Base-by-base conservation (phyloP, 2,113 vertebrate species). In the Anarrhichthys ocellatus region DNA sequence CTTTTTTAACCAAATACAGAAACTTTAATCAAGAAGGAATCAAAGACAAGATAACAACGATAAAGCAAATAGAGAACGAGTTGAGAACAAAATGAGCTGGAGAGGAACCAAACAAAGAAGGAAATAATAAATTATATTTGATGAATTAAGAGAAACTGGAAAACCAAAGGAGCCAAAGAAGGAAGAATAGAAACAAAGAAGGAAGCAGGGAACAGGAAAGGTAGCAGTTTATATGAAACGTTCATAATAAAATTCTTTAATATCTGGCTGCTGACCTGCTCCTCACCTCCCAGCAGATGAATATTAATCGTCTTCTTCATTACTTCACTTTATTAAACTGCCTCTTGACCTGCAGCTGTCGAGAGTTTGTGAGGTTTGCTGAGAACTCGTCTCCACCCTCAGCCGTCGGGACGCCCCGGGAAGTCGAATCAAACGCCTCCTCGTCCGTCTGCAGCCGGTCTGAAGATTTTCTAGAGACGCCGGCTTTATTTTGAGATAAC, bases 221-320 rank as follows among this genome's bases (percentile, higher is more conserved):
- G 56, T 6, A 34, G 3, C 6, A n/a, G 20, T 34, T 24, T 50
- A 29, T 24, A 22, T 17, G 20, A 54, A 54, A 70, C n/a, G 46
- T 70, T 10, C 18, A 52, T 36, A 36, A 27, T 66, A 18, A 17
- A 66, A 5, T 29, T 24, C 24, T 20, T 66, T 27, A 1, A 67
- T 11, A 13, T 46, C 63, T 81, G 17, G 34, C 78, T 17, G 1
- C 59, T 59, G 61, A 59, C 52, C 52, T 46, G 75, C 38, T 59
- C 38, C 36, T 76, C 66, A 17, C 13, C 71, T 58, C 34, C 58
- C 74, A 76, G 80, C 38, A 3, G 56, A 56, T 70, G 27, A 70
- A 76, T 70, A 82, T 82, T 64, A 76, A 70, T 56, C 36, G 0
- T 42, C 44, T 24, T 10, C 34, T 77, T 77, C 61, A 77, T 77